Conservation (phyloP, 2,888 invertebrate species). For the Trichacis sp. region DNA sequence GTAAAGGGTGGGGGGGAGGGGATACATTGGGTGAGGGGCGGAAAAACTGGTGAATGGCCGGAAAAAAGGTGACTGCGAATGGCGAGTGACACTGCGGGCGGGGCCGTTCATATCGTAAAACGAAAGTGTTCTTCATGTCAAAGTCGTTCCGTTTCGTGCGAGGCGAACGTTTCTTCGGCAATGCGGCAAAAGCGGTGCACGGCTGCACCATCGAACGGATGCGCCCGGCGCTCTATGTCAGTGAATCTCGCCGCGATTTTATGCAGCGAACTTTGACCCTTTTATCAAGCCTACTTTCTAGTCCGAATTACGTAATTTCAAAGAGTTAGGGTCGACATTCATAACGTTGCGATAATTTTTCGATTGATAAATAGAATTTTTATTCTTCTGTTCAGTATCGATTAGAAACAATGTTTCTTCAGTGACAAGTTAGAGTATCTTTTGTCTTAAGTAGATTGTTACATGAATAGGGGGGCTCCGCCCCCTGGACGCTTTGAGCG, state of each 20-base stretch:
- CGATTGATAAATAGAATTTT: too few species aligned
- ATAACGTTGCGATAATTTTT: too few species aligned
- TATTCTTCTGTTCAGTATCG: too few species aligned
- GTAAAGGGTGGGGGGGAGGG: too few species aligned
- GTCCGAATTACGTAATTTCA: neutral
- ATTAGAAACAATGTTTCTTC: too few species aligned
- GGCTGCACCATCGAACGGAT: conserved; percentile 41
- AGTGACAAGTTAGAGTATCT: too few species aligned
- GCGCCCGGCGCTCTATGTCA: conserved; percentile 25
- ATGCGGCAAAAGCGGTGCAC: conserved; percentile 43
- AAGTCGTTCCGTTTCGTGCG: conserved; percentile 38
- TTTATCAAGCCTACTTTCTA: conserved; percentile 20
- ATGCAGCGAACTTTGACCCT: conserved; percentile 39
- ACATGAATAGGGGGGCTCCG: too few species aligned
- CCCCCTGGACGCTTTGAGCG: too few species aligned
- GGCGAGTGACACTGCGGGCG: neutral
- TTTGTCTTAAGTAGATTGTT: too few species aligned
- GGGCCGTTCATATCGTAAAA: neutral
- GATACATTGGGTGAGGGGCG: too few species aligned
- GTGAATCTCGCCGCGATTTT: conserved; percentile 41
- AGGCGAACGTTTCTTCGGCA: conserved; percentile 44
- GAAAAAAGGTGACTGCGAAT: neutral
- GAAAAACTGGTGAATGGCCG: neutral
- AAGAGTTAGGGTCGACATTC: too few species aligned
- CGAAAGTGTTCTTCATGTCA: conserved; percentile 25